These are phyloP conservation scores for Antrozous pallidus DNA, from an alignment of 2,797 vertebrate species.

Conservation along the genomic window DNA sequence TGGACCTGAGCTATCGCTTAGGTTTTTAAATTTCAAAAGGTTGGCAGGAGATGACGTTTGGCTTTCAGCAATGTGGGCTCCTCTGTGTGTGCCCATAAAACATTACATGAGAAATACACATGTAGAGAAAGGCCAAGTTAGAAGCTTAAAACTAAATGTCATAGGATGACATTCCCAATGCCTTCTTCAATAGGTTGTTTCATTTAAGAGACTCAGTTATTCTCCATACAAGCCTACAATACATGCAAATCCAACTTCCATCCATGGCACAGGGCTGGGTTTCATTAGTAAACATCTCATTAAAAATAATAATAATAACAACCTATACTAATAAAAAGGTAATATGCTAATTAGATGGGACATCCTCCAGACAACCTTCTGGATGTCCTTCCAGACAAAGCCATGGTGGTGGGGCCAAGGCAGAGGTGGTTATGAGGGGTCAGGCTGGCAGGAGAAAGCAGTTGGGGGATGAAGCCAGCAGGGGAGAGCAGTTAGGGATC, in stretches of 20 bases:
- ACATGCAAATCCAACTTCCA: too few relatives aligned
- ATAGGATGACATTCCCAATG: rapidly evolving
- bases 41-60: not conserved
- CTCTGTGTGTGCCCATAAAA: not conserved
- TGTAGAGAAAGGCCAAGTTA: rapidly evolving
- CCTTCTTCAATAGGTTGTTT: rapidly evolving
- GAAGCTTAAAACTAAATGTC: not conserved
- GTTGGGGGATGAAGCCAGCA: too few relatives aligned
- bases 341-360: too few relatives aligned
- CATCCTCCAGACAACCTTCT: too few relatives aligned
- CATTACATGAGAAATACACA: not conserved
- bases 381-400: too few relatives aligned
- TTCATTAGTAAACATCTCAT: not conserved
- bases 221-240: rapidly evolving
- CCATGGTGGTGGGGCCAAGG: too few relatives aligned
- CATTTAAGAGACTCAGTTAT: rapidly evolving
- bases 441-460: too few relatives aligned
- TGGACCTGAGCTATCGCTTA: not conserved
- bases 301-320: not conserved
- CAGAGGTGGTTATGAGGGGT: too few relatives aligned
- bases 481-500: too few relatives aligned
- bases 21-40: not conserved
- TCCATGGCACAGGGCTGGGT: not conserved
- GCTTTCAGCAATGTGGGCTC: not conserved
- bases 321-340: too few relatives aligned